Percentiles rank a stretch among this genome's conserved stretches.
phyloP scores from a whole-genome alignment of 2,888 invertebrate species.

The Subacronicta megacephala region DNA sequence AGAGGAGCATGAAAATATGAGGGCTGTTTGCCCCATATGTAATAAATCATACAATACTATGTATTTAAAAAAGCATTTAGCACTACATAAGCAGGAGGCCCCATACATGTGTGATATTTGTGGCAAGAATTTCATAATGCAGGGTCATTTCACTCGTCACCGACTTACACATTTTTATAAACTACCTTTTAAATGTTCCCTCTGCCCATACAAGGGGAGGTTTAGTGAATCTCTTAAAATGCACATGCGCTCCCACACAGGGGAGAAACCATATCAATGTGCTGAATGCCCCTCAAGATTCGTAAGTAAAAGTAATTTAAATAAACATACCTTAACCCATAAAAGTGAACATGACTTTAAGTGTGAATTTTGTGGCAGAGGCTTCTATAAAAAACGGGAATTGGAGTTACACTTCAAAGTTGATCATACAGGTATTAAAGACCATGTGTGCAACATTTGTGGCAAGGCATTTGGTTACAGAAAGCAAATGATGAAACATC shows the following conservation, averaged over 20 bases:
- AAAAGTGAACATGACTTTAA: constrained; percentile 72
- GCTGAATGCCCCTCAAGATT: constrained; percentile 76
- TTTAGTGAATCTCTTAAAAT: constrained; percentile 79
- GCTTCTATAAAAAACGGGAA: constrained; percentile 75
- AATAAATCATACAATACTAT: constrained; percentile 72
- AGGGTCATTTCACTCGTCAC: constrained; percentile 75
- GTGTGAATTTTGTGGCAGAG: constrained; percentile 78
- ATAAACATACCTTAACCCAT: constrained; percentile 78
- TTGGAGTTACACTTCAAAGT: constrained; percentile 81
- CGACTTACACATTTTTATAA: constrained; percentile 78
- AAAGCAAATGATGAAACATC: constrained; percentile 85
- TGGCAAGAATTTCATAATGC: constrained; percentile 75
- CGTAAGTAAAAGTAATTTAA: constrained; percentile 82
- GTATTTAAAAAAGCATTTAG: constrained; percentile 76
- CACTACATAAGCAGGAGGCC: constrained; percentile 66
- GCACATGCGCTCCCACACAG: constrained; percentile 84
- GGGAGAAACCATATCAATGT: constrained; percentile 83
- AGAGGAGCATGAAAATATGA: constrained; percentile 76
- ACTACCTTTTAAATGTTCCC: constrained; percentile 76
- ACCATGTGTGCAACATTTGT: constrained; percentile 79
- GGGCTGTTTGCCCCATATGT: constrained; percentile 73
- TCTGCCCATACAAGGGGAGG: constrained; percentile 82
- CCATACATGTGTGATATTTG: constrained; percentile 81
- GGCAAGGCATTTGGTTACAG: constrained; percentile 82
- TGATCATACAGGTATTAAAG: constrained; percentile 80